Evolutionary conservation across 2,113 vertebrate species (phyloP), one percentile per base, ranked within the genome.

Genomic region (Donacobius atricapilla): DNA sequence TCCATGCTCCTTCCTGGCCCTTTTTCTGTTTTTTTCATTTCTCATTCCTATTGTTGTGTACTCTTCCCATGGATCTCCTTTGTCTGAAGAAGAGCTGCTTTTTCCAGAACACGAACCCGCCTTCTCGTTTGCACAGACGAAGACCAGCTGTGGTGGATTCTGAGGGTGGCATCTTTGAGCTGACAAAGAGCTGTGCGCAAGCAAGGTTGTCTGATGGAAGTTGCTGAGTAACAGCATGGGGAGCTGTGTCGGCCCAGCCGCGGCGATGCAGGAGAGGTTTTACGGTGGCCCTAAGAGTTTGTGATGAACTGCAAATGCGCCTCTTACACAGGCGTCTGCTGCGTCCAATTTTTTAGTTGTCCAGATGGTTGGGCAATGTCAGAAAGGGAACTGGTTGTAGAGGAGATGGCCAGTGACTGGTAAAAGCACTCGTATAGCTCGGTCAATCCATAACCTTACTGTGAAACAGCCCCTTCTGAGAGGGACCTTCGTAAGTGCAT

Each of bases 11-110:
- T 93, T 63, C 92, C 89, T 97, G 96, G 96, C 97, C 94, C 95
- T 96, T 96, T 95, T 98, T 90, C 82, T 50, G 89, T 97, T 94
- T 86, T 95, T 97, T 98, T 97, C 97, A 83, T 97, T 97, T 98
- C 94, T 91, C 97, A 97, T 97, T 96, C 97, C 97, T 97, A 96
- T 96, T 97, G 95, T 97, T 98, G 97, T 96, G 95, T 98, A 97
- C 97, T 97, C 97, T 96, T 97, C 95, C 97, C 97, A 97, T 98
- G 98, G 96, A 94, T 96, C 54, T 98, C 97, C 93, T 95, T 85
- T 98, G 97, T 98, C 94, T 97, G 97, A 97, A 97, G 96, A 98
- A 97, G 97, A 97, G 96, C 91, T 97, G 96, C 97, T 97, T 87
- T 97, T 97, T 94, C 96, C 97, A 91, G 88, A 96, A 96, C 91